Base-by-base conservation (phyloP, 2,888 invertebrate genomes). In the Nemoura dubitans region DNA sequence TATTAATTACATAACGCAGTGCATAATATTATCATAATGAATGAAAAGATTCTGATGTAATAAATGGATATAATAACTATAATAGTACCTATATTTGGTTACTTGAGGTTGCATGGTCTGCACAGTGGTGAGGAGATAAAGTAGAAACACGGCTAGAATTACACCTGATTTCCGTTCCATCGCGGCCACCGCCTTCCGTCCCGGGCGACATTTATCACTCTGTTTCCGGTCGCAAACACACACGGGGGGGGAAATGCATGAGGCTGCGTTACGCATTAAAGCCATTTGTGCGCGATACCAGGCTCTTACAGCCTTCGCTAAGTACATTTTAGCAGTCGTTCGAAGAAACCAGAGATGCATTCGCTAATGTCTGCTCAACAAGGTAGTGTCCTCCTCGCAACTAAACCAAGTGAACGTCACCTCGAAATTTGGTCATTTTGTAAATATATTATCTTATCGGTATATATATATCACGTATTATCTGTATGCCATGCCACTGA, bases 1-100 rank as follows among this genome's bases (percentile, higher is more conserved):
- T 21, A 59, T 30, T 81, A 29, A 21, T 29, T 28, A 28, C n/a
- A 81, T 28, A 81, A 30, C 81, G 27, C 81, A 81, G 81, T 81
- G 81, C 81, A 81, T 29, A 59, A 59, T 59, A 59, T 59, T 59
- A 59, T 59, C 14, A 59, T 59, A 21, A 81, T 81, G 29, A 81
- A 81, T 81, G 81, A 81, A 28, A 28, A 78, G 30, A 29, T 81
- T 30, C 59, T 59, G 59, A 59, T 21, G 21, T 59, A 59, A 59
- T 59, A 59, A 59, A 59, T 59, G 59, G 59, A 59, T 59, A 81
- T 16, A 28, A 16, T 81, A 81, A 81, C 26, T 78, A 78, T 78
- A 29, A 81, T 28, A 30, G 26, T 28, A 81, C 28, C 81, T 81
- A 81, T 78, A 78, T 81, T 81, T 81, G 81, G 81, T 81, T 29